Percentiles rank a stretch among this genome's conserved stretches.
Conservation (phyloP, 2,113 vertebrate species). For the Aythya baeri region DNA sequence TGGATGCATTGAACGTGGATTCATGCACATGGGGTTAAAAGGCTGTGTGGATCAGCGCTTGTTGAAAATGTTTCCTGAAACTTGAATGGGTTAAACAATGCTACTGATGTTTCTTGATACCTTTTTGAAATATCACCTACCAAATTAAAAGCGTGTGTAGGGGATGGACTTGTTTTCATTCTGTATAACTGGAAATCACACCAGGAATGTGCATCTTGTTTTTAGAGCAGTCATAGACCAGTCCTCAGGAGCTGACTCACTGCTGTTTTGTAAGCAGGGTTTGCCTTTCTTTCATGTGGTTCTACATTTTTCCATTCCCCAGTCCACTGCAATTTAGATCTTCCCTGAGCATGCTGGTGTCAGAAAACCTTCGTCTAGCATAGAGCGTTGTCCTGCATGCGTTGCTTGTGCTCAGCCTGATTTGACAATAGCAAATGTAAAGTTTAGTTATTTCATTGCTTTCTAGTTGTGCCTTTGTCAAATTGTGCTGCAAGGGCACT, state of each 20-base stretch:
- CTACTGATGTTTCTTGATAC: neutral
- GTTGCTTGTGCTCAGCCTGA: fast-evolving
- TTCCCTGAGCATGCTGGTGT: neutral
- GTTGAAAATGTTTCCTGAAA: neutral
- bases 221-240: neutral
- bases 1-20: neutral
- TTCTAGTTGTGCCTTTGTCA: neutral
- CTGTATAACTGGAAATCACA: neutral
- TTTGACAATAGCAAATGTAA: neutral
- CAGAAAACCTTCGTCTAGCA: neutral
- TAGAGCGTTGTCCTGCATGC: neutral
- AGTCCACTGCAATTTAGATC: neutral
- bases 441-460: neutral
- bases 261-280: conserved; percentile 54
- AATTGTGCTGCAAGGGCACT: neutral
- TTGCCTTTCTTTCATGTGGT: conserved; percentile 16
- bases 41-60: neutral
- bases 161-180: conserved; percentile 3
- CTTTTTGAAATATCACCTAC: neutral
- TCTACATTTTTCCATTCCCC: conserved; percentile 14
- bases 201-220: conserved; percentile 32
- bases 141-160: neutral
- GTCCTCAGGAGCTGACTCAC: conserved; percentile 51
- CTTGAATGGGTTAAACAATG: neutral
- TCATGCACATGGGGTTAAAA: neutral